phyloP scores from a whole-genome alignment of 2,113 vertebrate species.

The Cyanoderma ruficeps region DNA sequence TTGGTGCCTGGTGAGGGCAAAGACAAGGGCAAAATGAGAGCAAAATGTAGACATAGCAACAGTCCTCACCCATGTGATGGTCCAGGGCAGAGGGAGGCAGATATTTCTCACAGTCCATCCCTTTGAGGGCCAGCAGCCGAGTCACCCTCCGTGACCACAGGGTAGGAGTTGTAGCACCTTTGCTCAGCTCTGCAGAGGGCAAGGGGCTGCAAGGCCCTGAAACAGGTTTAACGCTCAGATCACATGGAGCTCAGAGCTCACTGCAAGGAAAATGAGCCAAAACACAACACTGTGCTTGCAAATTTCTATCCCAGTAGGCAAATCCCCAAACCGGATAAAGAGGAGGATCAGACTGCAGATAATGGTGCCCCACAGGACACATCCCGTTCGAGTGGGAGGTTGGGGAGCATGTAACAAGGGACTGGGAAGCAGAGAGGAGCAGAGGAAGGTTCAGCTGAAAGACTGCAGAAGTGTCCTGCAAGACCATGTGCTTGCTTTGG shows the following conservation, averaged over 20 bases:
- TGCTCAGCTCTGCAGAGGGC: neutral
- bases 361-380: neutral
- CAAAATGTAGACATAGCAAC: neutral
- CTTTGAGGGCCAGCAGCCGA: neutral
- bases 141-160: rapidly evolving
- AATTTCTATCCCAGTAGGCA: neutral
- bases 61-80: neutral
- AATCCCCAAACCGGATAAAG: neutral
- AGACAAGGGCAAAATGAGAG: neutral
- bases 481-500: neutral
- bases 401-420: neutral
- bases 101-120: neutral
- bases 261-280: neutral
- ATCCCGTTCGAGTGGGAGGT: rapidly evolving
- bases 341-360: neutral
- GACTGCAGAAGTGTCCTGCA: neutral
- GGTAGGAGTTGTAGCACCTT: neutral
- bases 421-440: neutral
- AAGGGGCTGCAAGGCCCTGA: neutral
- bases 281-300: neutral
- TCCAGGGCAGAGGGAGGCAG: neutral
- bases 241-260: neutral
- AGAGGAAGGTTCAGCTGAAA: neutral
- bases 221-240: neutral
- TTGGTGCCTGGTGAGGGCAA: neutral